These are phyloP conservation scores for Poecilia velifera DNA, from an alignment of 2,797 vertebrate genomes.

Conservation along the genomic window DNA sequence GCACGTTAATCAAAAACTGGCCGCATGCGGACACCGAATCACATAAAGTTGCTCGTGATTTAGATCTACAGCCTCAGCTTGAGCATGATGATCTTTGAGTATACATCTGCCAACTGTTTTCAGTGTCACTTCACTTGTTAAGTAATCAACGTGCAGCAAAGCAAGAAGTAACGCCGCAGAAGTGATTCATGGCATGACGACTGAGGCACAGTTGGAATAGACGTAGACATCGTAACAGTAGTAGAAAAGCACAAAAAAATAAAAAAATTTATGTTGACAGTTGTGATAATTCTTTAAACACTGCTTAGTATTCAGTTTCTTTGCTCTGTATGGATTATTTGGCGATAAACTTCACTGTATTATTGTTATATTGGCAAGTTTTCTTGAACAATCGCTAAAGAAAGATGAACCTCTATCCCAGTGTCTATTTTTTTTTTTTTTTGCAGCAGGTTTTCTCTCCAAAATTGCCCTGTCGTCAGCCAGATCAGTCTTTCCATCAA, in stretches of 20 bases:
- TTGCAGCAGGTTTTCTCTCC: background rate
- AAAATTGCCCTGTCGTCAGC: background rate
- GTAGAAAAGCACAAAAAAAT: background rate
- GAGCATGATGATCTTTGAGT: conserved; percentile 19
- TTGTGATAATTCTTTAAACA: background rate
- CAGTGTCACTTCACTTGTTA: conserved; percentile 24
- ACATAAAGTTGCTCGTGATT: conserved; percentile 4
- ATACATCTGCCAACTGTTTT: conserved; percentile 13
- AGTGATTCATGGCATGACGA: conserved; percentile 1
- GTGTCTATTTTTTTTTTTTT: background rate
- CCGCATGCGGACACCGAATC: conserved; percentile 3
- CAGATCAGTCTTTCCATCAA: background rate
- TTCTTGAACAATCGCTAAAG: background rate
- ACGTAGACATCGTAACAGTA: background rate
- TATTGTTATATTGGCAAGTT: background rate
- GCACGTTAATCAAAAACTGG: conserved; percentile 37
- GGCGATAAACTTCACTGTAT: background rate
- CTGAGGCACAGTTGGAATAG: background rate
- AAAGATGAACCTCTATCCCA: background rate
- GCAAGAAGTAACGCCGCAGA: conserved; percentile 17
- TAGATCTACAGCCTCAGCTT: conserved; percentile 20
- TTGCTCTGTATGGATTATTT: background rate
- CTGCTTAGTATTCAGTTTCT: background rate
- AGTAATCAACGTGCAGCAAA: conserved; percentile 19
- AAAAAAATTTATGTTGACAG: background rate